Base-by-base conservation (phyloP, 2,888 invertebrate species). In the Amiota communis region DNA sequence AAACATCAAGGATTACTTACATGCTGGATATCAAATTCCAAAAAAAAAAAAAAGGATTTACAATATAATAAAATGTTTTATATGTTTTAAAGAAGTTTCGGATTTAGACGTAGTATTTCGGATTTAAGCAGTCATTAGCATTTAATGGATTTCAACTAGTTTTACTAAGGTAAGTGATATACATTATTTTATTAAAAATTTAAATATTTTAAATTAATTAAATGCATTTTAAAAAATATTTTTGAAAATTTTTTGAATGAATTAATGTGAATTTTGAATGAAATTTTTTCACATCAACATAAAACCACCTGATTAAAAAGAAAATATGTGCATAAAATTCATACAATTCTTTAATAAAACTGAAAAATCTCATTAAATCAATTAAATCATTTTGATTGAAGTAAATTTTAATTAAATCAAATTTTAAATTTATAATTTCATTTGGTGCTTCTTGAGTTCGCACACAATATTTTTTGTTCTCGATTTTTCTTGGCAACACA, bases 141-240 rank as follows among this genome's bases (percentile, higher is more conserved):
- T 86, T 86, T 85, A 86, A 85, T 86, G 84, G 86, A 86, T 78
- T 85, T 84, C 77, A 77, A 77, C 82, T 83, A 86, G 84, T 79
- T 57, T 57, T 36, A 78, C 75, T 81, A 86, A 83, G 83, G 74
- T 79, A 83, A 86, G 84, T 84, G 71, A 84, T 36, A 36, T 1
- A 65, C 13, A 15, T 17, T 17, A 17, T 2, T 23, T 23, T 23
- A 23, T 23, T 23, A 23, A 23, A 23, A 23, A 23, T 23, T 23
- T 23, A 59, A 59, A 17, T 9, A 59, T 15, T 17, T 59, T 36
- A 6, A 6, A 6, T 36, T 36, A 36, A 36, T 36, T 6, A 6
- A 36, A 2, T 2, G 1, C 23, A 23, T 23, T 15, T 15, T 15
- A 17, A 59, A 59, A 59, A 23, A 23, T 23, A 23, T 12, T 23